Conservation (phyloP, 2,797 vertebrate genomes). For the Semotilus atromaculatus region DNA sequence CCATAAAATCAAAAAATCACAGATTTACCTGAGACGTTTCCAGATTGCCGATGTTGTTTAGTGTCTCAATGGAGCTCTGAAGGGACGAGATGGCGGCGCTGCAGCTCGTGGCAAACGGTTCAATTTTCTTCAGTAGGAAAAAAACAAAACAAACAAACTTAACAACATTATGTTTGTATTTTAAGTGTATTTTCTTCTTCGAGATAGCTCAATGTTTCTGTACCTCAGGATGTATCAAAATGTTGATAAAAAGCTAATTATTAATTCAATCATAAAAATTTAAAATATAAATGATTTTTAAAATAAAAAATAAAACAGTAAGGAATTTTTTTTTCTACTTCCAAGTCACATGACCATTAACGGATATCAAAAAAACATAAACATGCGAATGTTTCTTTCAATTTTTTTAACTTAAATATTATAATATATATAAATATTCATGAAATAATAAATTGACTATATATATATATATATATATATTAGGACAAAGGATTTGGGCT, state of each 20-base stretch:
- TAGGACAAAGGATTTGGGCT: not conserved
- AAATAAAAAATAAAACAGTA: no score
- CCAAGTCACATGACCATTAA: not conserved
- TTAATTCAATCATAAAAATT: no score
- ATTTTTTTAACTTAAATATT: no score
- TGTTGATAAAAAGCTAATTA: no score
- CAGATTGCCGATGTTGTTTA: conserved; percentile 72
- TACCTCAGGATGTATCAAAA: no score
- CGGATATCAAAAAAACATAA: not conserved
- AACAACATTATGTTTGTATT: not conserved
- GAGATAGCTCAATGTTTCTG: no score
- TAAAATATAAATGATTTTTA: no score
- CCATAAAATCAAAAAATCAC: not conserved
- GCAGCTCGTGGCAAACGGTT: conserved; percentile 82
- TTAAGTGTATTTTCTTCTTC: no score
- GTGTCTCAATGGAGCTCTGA: conserved; percentile 76
- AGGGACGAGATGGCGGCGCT: conserved; percentile 78
- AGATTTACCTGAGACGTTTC: conserved; percentile 77
- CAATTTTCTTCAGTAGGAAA: conserved; percentile 78
- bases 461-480: no score
- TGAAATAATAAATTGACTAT: no score
- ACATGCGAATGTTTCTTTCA: no score
- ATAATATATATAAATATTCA: not conserved
- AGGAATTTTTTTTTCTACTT: not conserved
- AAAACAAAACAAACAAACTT: not conserved